phyloP scores from a whole-genome alignment of 2,113 vertebrate species.

The Cryptoleucopteryx plumbea region DNA sequence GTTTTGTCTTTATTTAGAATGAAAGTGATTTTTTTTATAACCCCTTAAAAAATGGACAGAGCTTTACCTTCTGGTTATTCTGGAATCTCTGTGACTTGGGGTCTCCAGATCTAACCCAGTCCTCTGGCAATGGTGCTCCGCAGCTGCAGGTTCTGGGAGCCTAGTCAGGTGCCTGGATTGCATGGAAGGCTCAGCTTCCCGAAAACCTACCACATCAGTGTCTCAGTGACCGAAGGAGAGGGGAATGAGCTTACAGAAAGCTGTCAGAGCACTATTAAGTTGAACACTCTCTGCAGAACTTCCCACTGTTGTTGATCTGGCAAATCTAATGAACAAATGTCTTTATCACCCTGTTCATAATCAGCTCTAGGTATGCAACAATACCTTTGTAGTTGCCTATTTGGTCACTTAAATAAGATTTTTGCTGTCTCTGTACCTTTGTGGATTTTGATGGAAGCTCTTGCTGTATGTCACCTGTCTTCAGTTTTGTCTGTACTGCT shows the following conservation, averaged over 20 bases:
- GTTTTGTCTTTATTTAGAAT: background rate
- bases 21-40: background rate
- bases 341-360: accelerated
- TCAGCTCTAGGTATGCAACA: background rate
- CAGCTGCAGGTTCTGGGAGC: background rate
- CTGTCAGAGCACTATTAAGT: accelerated
- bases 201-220: accelerated
- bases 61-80: background rate
- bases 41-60: background rate
- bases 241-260: background rate
- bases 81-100: background rate
- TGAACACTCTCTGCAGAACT: background rate
- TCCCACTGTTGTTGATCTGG: background rate
- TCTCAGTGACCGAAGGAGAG: background rate
- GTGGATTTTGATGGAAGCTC: background rate
- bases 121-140: accelerated
- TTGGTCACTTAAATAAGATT: background rate
- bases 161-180: background rate
- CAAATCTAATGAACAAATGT: background rate
- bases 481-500: no score
- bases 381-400: accelerated
- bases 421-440: background rate
- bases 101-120: background rate
- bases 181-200: background rate
- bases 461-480: background rate